A percentile compares a stretch with the other conserved stretches of the same genome.
These are phyloP conservation scores for Sternarchorhynchus goeldii DNA, from an alignment of 2,797 vertebrate genomes.

Conservation along the genomic window DNA sequence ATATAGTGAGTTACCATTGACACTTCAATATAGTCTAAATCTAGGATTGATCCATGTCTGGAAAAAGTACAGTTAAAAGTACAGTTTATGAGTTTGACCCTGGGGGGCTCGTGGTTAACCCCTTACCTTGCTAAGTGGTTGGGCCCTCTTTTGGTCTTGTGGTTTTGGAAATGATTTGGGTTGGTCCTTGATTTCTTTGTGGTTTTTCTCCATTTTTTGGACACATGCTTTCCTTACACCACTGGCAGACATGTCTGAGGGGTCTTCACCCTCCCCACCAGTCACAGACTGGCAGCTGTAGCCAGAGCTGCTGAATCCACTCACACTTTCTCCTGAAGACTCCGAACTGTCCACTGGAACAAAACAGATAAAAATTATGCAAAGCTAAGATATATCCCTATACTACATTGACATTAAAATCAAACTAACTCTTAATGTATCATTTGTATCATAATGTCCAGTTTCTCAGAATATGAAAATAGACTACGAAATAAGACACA, in stretches of 20 bases:
- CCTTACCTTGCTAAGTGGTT: conserved; percentile 63
- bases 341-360: conserved; percentile 79
- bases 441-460: conserved; percentile 15
- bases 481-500: neutral
- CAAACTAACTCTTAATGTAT: neutral
- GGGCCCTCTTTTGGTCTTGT: conserved; percentile 48
- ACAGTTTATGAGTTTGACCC: too few relatives aligned
- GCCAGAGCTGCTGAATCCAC: conserved; percentile 77
- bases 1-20: too few relatives aligned
- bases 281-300: conserved; percentile 70
- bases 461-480: neutral
- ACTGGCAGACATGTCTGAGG: conserved; percentile 41
- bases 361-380: conserved; percentile 28
- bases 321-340: conserved; percentile 79
- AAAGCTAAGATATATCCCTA: neutral
- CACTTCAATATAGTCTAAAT: too few relatives aligned
- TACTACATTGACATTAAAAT: conserved; percentile 3
- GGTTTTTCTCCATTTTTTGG: conserved; percentile 33
- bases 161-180: conserved; percentile 33
- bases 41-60: too few relatives aligned
- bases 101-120: too few relatives aligned
- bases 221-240: conserved; percentile 47
- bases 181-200: conserved; percentile 24
- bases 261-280: conserved; percentile 70
- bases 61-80: too few relatives aligned